Conservation (phyloP, 2,797 vertebrate species). For the Alfaro cultratus region DNA sequence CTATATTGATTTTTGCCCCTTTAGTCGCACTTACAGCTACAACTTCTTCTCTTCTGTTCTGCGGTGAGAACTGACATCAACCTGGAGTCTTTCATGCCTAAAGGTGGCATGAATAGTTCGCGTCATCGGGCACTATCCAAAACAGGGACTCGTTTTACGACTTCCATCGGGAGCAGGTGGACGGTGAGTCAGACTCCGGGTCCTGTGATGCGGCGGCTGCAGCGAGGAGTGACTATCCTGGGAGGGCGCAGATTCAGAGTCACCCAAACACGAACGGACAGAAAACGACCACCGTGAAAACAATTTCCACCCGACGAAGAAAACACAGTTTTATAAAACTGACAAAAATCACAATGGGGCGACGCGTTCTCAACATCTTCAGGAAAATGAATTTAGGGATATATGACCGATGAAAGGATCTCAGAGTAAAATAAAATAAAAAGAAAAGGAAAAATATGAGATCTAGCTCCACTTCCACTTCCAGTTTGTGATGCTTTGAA, state of each 20-base stretch:
- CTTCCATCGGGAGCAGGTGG: constrained; percentile 36
- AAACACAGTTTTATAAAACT: constrained; percentile 59
- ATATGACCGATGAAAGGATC: neutral
- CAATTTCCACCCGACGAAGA: constrained; percentile 34
- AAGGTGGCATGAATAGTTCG: constrained; percentile 27
- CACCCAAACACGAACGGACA: constrained; percentile 58
- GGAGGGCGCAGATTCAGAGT: constrained; percentile 25
- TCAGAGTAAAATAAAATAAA: neutral
- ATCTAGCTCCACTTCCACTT: neutral
- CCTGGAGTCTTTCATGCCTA: constrained; percentile 12
- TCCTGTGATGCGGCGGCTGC: constrained; percentile 40
- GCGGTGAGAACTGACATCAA: neutral
- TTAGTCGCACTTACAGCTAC: constrained; percentile 8
- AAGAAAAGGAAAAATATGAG: neutral
- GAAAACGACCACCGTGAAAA: constrained; percentile 65
- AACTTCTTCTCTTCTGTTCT: constrained; percentile 11
- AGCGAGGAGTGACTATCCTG: constrained; percentile 36
- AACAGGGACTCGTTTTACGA: constrained; percentile 17
- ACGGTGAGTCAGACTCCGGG: constrained; percentile 62
- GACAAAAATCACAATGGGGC: constrained; percentile 57
- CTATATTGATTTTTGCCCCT: neutral
- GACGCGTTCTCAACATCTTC: constrained; percentile 43
- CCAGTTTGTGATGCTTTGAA: constrained; percentile 17
- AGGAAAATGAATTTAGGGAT: neutral
- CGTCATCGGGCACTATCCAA: constrained; percentile 29